Evolutionary conservation across 2,113 vertebrate genomes (phyloP).

Genomic region (Steatornis caripensis): DNA sequence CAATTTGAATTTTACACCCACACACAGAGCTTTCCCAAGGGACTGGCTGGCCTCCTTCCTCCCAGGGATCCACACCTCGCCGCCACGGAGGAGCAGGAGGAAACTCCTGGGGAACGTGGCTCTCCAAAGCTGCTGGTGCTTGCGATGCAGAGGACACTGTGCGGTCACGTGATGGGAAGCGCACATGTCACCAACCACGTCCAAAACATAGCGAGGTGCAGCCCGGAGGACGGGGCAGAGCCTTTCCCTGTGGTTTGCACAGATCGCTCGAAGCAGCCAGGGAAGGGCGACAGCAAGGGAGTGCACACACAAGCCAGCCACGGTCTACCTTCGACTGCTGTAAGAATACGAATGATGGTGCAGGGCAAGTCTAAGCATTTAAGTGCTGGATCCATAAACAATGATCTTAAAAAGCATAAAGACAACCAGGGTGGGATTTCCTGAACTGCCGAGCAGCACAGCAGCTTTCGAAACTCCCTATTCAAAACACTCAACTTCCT

Average conservation of each 20-base stretch:
- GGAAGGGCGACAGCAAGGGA: not conserved
- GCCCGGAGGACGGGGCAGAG: rapidly evolving
- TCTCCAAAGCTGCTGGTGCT: not conserved
- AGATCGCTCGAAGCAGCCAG: rapidly evolving
- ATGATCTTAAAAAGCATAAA: not conserved
- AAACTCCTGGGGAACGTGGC: rapidly evolving
- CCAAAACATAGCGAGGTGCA: not conserved
- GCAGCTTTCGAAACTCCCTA: not conserved
- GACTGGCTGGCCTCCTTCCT: not conserved
- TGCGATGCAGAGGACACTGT: rapidly evolving
- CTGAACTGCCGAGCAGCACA: not conserved
- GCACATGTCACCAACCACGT: rapidly evolving
- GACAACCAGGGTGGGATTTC: not conserved
- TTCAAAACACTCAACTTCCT: not conserved
- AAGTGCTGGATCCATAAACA: not conserved
- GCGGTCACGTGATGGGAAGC: rapidly evolving
- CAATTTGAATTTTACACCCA: not conserved
- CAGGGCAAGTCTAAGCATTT: not conserved
- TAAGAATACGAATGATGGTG: rapidly evolving
- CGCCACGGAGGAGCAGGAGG: rapidly evolving
- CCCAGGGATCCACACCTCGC: not conserved
- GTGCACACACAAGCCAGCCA: no score
- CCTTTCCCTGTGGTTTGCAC: not conserved
- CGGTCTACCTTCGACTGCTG: rapidly evolving
- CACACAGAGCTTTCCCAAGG: not conserved